Evolutionary conservation across 2,888 invertebrate genomes (phyloP).

Genomic region (Drosophila phalerata): DNA sequence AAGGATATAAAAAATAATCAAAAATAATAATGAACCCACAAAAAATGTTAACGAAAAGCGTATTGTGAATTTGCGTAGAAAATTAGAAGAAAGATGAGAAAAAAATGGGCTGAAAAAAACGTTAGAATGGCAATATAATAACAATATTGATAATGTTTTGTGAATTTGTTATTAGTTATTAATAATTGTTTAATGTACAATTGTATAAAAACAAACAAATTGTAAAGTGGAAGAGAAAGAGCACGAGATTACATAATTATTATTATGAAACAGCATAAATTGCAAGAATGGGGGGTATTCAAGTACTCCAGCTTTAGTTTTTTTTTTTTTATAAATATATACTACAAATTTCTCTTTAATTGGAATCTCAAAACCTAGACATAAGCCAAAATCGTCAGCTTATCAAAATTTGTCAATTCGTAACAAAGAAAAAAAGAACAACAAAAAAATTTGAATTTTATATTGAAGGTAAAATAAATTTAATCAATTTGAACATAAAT

Average conservation of each 20-base stretch:
- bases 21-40: constrained; percentile 4
- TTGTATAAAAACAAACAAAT: constrained; percentile 22
- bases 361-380: constrained; percentile 1
- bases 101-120: constrained; percentile 14
- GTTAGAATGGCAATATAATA: constrained; percentile 1
- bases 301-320: neutral
- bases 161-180: constrained; percentile 48
- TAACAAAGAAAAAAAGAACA: neutral
- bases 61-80: constrained; percentile 71
- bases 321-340: neutral
- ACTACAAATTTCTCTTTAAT: neutral
- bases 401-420: constrained; percentile 5
- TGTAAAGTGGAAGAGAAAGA: constrained; percentile 1
- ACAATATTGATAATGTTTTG: constrained; percentile 20
- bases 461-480: neutral
- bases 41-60: constrained; percentile 64
- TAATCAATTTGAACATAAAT: neutral
- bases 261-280: neutral
- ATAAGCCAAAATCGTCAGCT: neutral
- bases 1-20: constrained; percentile 6
- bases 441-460: neutral
- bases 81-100: constrained; percentile 35
- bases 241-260: neutral
- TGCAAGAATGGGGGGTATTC: neutral
- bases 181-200: constrained; percentile 48